Evolutionary conservation across 1,140 invertebrate genomes (phyloP), one percentile per base, ranked within the genome.

Genomic region (Drosophila simulans): DNA sequence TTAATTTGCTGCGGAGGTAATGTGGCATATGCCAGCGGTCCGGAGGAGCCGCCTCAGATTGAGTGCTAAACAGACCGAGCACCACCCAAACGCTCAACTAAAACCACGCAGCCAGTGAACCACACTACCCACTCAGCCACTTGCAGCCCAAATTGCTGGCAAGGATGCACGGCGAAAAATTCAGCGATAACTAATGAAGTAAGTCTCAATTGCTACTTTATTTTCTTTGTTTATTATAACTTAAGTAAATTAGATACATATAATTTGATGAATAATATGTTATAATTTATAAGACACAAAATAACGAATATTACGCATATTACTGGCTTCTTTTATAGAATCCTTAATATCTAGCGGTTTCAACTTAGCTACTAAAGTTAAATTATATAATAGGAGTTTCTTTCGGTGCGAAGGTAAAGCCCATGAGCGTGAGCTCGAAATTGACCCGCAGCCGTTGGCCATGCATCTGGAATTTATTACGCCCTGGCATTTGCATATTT

Each of bases 1-100:
- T 90, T 89, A 89, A 89, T 89, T 89, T 89, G 84, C 80, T 83
- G 80, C 73, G 74, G 80, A 89, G 85, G 84, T 80, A 89, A 90
- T 89, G 85, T 75, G 84, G 80, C 84, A 89, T 90, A 88, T 73
- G 66, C 58, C 54, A 70, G 51, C 34, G 65, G 65, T 49, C 12
- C 22, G 64, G 35, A 70, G 65, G 66, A 70, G 64, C 40, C 51
- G 52, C 83, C 80, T 71, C 71, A 89, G 83, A 88, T 88, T 88
- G 83, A 89, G 83, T 88, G 83, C 65, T 88, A 88, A 88, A 79
- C 79, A 88, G 71, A 71, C 66, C 56, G 52, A 43, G 43, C 35
- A 42, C 40, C 56, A 73, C 49, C 52, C 51, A 55, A 27, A 31
- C 27, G 12, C 60, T 52, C 52, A 15, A 34, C 48, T 34, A 34